These are phyloP conservation scores for Callithrix jacchus DNA, from an alignment of 2,113 vertebrate species.

Conservation along the genomic window DNA sequence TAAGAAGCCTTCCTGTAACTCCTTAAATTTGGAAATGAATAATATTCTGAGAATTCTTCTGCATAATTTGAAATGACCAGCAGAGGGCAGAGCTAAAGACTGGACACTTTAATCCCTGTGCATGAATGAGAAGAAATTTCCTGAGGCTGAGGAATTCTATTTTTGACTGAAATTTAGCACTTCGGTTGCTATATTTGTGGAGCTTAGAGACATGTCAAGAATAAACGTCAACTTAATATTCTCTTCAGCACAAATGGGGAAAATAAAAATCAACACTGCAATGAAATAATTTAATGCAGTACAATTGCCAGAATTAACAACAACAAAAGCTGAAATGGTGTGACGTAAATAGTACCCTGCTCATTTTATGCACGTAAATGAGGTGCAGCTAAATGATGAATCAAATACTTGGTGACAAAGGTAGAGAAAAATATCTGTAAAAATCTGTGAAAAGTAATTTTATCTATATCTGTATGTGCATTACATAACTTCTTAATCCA, in stretches of 20 bases:
- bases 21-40: neutral
- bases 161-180: constrained; percentile 47
- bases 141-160: constrained; percentile 16
- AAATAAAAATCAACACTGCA: neutral
- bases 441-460: neutral
- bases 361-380: neutral
- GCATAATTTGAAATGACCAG: constrained; percentile 45
- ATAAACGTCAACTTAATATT: neutral
- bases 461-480: neutral
- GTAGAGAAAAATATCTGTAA: neutral
- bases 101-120: neutral
- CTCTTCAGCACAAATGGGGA: neutral
- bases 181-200: constrained; percentile 21
- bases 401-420: neutral
- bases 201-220: neutral
- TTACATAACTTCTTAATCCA: neutral
- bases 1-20: neutral
- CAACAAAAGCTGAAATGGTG: neutral
- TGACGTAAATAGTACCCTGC: neutral
- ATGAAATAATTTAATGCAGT: neutral
- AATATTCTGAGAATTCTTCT: neutral
- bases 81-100: constrained; percentile 48
- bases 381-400: neutral
- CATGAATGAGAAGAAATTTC: neutral
- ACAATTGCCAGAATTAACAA: neutral